phyloP scores from a whole-genome alignment of 2,888 invertebrate genomes.

The Dyspetes luteomarginatus region DNA sequence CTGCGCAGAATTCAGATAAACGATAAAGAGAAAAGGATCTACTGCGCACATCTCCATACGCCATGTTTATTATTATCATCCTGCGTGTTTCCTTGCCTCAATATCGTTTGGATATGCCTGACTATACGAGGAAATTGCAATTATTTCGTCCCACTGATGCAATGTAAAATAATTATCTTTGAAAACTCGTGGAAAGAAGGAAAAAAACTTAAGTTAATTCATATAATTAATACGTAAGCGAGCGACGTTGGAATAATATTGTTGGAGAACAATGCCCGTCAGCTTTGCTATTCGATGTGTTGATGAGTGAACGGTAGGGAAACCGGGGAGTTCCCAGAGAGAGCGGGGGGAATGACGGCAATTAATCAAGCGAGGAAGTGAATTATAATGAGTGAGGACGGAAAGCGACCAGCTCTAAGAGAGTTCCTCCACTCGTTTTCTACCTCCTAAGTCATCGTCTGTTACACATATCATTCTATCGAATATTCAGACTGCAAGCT shows the following conservation, averaged over 20 bases:
- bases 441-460: conserved; percentile 34
- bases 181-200: neutral
- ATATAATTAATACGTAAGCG: neutral
- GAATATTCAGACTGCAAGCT: conserved; percentile 29
- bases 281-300: conserved; percentile 60
- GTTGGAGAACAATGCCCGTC: conserved; percentile 57
- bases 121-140: conserved; percentile 8
- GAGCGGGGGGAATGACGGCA: conserved; percentile 56
- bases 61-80: conserved; percentile 48
- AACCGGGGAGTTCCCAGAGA: neutral
- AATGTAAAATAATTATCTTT: too few relatives aligned
- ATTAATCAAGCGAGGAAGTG: conserved; percentile 77
- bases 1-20: conserved; percentile 62
- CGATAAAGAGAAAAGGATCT: conserved; percentile 63
- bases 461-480: conserved; percentile 41
- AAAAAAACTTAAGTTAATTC: conserved; percentile 10
- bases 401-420: conserved; percentile 68
- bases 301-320: conserved; percentile 56
- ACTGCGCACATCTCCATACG: conserved; percentile 43
- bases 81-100: conserved; percentile 30
- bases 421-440: conserved; percentile 61
- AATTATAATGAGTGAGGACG: conserved; percentile 74
- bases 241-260: conserved; percentile 34
- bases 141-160: too few relatives aligned
- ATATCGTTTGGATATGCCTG: conserved; percentile 2